Evolutionary conservation across 2,888 invertebrate species (phyloP).

Genomic region (Cantharis lateralis): DNA sequence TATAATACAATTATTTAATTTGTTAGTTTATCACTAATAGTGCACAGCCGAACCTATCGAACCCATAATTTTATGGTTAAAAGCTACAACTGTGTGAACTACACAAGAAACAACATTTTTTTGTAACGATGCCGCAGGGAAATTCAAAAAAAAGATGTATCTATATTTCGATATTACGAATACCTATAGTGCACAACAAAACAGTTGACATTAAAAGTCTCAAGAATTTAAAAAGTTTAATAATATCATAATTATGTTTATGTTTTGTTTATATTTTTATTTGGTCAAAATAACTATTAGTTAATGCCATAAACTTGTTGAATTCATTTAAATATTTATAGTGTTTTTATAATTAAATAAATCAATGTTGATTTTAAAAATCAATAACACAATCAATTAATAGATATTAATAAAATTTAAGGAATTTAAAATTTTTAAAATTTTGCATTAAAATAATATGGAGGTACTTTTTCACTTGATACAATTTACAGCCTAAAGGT

Average conservation of each 20-base stretch:
- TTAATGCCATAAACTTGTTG: background rate
- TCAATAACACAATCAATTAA: background rate
- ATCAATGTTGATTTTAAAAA: background rate
- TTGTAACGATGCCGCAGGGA: background rate
- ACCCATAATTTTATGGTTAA: no score
- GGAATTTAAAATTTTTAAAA: background rate
- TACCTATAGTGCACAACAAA: no score
- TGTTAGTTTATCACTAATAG: no score
- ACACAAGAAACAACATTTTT: no score
- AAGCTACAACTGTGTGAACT: no score
- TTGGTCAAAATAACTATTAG: background rate
- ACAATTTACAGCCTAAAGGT: background rate
- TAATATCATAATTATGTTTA: background rate
- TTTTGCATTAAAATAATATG: no score
- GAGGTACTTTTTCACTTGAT: background rate
- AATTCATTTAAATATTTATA: background rate
- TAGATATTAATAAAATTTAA: background rate
- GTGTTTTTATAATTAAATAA: background rate
- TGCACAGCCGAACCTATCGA: no score
- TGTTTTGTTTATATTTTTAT: background rate
- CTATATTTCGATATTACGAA: no score
- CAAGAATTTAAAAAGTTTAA: background rate
- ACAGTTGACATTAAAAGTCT: background rate
- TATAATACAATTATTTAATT: background rate
- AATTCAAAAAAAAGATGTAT: background rate